Base-by-base conservation (phyloP, 2,888 invertebrate genomes). In the Eupithecia exiguata region DNA sequence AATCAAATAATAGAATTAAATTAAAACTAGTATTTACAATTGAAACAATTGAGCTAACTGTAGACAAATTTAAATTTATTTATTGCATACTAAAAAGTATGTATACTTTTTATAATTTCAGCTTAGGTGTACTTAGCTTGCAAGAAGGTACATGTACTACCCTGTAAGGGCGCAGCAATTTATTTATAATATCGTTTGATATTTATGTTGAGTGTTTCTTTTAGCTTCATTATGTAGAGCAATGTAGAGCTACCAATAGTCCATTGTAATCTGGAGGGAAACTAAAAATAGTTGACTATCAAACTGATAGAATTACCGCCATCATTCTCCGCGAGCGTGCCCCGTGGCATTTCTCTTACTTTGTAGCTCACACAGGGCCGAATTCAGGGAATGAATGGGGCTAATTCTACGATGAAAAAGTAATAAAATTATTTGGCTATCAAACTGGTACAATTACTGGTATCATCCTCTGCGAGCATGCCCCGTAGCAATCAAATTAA, bases 331-430 rank as follows among this genome's bases (percentile, higher is more conserved):
- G 67, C 49, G 76, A 73, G 71, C 78, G 79, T 77, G 71, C 77
- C 70, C 62, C 63, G 66, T 74, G 75, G 77, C 74, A 80, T 80
- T 80, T 79, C 78, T 79, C 80, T 80, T 77, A 79, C 78, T 80
- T 80, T 79, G 75, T 75, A 72, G 70, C 73, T 36, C 35, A 12
- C 1, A 58, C 72, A 70, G 72, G 72, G 70, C 7, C 35, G 77
- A 30, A 68, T n/a, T 18, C 35, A 72, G 72, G 72, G 49, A 36
- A 3, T 5, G 36, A 63, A 36, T 9, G 63, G 36, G 36, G n/a
- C 1, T n/a, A 7, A 46, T 6, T 18, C 46, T 18, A 46, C 35
- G 21, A 58, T 62, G 16, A 35, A 25, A 2, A 3, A 5, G 12
- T 62, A 16, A 7, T 21, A 58, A 58, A 25, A 58, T 25, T 25